Evolutionary conservation across 2,888 invertebrate genomes (phyloP), one percentile per base, ranked within the genome.

Genomic region (Latrodectus hesperus): DNA sequence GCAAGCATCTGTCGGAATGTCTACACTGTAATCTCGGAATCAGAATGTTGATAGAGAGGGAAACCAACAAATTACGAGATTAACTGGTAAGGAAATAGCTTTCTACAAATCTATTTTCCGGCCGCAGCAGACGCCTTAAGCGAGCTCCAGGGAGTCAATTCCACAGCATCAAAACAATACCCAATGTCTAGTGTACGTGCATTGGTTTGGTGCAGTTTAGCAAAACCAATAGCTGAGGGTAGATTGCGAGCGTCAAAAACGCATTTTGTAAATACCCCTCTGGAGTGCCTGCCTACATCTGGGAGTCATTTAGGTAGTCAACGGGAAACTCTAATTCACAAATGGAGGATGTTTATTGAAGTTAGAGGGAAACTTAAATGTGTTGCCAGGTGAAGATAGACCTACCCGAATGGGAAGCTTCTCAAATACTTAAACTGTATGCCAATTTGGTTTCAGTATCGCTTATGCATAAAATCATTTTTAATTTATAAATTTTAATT

Each of bases 31-130:
- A 85, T 85, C 79, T 75, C 70, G 51, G 74, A 49, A 75, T 75
- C 80, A 70, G 75, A 75, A 65, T 79, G 72, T 76, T 38, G 65
- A 64, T 77, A 72, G 71, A 72, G 74, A 11, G 52, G 84, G 84
- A 65, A 16, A 68, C 75, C 79, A 80, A 80, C 74, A 85, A 85
- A 85, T 85, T 85, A 85, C 85, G 75, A 85, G 85, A 85, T 85
- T 85, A 85, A 85, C 85, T 80, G 70, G 75, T 74, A 85, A 75
- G 79, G 85, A 84, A 84, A 84, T 84, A 74, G 84, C 85, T 85
- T 85, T 85, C 85, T 80, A 80, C 85, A 85, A 85, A 80, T 85
- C 85, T 80, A 85, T 85, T 85, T 81, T 80, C 85, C 51, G 75
- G 74, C 85, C 79, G 67, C 85, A 80, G 70, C 74, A 85, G 75